Base-by-base conservation (phyloP, 2,888 invertebrate species). In the Xylota segnis region DNA sequence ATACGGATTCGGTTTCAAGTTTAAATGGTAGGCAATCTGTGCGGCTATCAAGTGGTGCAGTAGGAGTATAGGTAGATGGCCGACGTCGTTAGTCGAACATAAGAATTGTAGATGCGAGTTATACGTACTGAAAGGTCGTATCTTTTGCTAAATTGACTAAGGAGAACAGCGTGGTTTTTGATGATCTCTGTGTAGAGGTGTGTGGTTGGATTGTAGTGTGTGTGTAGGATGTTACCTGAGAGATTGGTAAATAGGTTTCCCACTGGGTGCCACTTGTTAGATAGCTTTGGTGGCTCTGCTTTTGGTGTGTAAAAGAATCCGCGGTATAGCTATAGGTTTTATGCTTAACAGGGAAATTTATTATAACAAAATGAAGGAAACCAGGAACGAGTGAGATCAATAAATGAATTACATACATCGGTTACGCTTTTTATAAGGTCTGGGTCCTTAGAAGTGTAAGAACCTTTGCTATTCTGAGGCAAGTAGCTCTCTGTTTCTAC, bases 31-130 rank as follows among this genome's bases (percentile, higher is more conserved):
- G 56, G 74, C 56, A 75, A 75, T 75, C 54, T 43, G 32, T 23
- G n/a, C n/a, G 45, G 56, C 16, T 65, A 75, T 75, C 45, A 65
- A 75, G 54, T 75, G 74, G 65, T 54, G 23, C 63, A 65, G 56
- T 65, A 45, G 45, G 63, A 34, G 18, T n/a, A n/a, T n/a, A n/a
- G n/a, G n/a, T 52, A 40, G 63, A 61, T 63, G 52, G 52, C 54
- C 29, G 5, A 52, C 4, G 52, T 74, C 29, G 27, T 72, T 40
- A 72, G 50, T 2, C n/a, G 37, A 59, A 72, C 50, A 72, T 37
- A 16, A 58, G 47, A 27, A 37, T 14, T 40, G 23, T 6, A 68
- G 52, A 54, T 68, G 54, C 27, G 23, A 52, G 14, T 23, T 12
- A 14, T n/a, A 10, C 29, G 14, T 34, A 29, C 16, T 47, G 47